Evolutionary conservation across 2,888 invertebrate species (phyloP), one percentile per base, ranked within the genome.

Genomic region (Periphyllus acericola): DNA sequence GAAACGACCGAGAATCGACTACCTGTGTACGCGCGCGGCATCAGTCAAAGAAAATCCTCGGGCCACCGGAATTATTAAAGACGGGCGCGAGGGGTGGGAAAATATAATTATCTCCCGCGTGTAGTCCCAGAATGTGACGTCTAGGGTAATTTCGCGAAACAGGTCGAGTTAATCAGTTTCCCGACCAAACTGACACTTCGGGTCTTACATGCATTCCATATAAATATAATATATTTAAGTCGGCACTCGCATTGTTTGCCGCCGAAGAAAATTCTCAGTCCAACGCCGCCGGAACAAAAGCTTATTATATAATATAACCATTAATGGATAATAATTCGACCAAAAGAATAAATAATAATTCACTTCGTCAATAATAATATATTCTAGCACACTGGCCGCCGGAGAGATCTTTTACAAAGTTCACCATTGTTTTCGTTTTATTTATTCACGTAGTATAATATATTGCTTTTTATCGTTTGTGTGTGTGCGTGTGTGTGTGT

Each of bases 181-280:
- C 68, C 29, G 40, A 68, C 80, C 34, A 36, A 66, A 79, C 79
- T 79, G 60, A 34, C 60, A 79, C 60, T 60, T 79, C 17, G 60
- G 60, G 60, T 60, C 79, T 79, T 60, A 60, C 21, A 25, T 1
- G 14, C 14, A 46, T 46, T 40, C 6, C 9, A 40, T 40, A 40
- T 40, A 8, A 9, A 40, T 1, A 0, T 79, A 79, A 79, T 55
- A 34, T 60, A 60, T 79, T 60, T 36, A 79, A 60, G 80, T 60
- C 11, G 36, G 36, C 80, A 80, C 55, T 60, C 36, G 52, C 36
- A 80, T 60, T 60, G 34, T 66, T 80, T 60, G 66, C 36, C 36
- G 17, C 60, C 36, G 17, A 80, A 60, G 80, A 80, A 80, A 36
- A 36, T 80, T 80, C 36, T 36, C n/a, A n/a, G 11, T n/a, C 68